phyloP scores from a whole-genome alignment of 2,888 invertebrate species.

The Drosophila yooni region DNA sequence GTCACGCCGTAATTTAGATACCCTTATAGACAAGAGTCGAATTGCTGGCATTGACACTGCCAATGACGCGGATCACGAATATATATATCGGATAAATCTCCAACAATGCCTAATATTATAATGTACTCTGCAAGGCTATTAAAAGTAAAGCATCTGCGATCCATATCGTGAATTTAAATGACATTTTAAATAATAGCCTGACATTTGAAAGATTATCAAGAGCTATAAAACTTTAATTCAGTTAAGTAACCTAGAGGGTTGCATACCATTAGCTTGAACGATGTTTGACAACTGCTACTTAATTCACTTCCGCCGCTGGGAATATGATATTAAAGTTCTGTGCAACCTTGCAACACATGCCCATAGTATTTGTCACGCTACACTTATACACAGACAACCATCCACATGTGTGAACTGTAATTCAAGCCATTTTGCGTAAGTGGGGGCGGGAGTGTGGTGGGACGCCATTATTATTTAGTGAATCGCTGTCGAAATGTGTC shows the following conservation, averaged over 20 bases:
- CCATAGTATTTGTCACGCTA: conserved; percentile 31
- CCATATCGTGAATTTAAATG: neutral
- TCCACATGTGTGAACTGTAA: conserved; percentile 55
- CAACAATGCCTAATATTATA: neutral
- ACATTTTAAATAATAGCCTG: neutral
- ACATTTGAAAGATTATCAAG: neutral
- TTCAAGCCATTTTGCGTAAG: conserved; percentile 59
- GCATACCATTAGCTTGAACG: conserved; percentile 8
- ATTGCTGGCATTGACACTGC: neutral
- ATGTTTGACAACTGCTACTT: conserved; percentile 11
- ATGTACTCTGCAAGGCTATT: neutral
- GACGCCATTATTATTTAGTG: conserved; percentile 35
- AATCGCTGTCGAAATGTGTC: conserved; percentile 47
- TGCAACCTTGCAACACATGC: conserved; percentile 36
- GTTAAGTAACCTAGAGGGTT: neutral
- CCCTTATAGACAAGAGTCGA: neutral
- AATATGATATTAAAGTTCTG: conserved; percentile 11
- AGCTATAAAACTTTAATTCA: neutral
- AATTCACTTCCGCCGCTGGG: conserved; percentile 24
- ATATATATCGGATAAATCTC: neutral
- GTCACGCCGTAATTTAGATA: neutral
- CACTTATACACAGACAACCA: neutral
- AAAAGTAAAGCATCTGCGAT: neutral
- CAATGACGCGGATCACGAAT: neutral
- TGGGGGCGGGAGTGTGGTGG: neutral